These are phyloP conservation scores for Porites lobata DNA, from an alignment of 92 coral and sea anemone genomes.

Conservation along the genomic window DNA sequence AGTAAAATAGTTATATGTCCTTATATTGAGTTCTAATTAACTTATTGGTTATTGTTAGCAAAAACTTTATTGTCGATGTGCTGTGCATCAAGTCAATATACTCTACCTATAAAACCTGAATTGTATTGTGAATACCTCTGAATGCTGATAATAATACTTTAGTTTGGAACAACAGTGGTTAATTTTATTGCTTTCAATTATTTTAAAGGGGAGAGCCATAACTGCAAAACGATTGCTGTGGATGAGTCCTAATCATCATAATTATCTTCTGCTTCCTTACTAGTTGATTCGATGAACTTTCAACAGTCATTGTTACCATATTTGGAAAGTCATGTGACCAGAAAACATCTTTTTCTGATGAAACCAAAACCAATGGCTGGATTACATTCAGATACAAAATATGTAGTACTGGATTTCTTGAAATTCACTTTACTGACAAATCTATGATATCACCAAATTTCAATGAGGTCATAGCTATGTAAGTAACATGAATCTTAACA, in stretches of 20 bases:
- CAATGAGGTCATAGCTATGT: not conserved
- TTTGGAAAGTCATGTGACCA: conserved; percentile 2
- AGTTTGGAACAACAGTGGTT: not conserved
- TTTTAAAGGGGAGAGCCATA: no score
- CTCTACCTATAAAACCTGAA: no score
- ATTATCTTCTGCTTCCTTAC: not conserved
- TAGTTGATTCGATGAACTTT: not conserved
- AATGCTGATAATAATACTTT: not conserved
- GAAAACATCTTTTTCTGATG: conserved; percentile 3
- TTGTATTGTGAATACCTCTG: not conserved
- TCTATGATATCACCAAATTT: not conserved
- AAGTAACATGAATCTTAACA: no score
- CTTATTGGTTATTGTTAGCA: no score
- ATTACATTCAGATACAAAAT: not conserved
- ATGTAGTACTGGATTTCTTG: not conserved
- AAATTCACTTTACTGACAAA: not conserved
- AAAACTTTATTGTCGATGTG: no score
- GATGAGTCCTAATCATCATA: not conserved
- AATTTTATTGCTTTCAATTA: not conserved
- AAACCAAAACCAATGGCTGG: conserved; percentile 6
- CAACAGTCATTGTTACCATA: conserved; percentile 5
- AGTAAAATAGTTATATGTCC: not conserved
- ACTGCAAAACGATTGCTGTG: no score
- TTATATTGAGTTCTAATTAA: no score
- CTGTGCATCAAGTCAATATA: no score